Evolutionary conservation across 2,888 invertebrate species (phyloP), one percentile per base, ranked within the genome.

Genomic region (Noctuana brunneofusca): DNA sequence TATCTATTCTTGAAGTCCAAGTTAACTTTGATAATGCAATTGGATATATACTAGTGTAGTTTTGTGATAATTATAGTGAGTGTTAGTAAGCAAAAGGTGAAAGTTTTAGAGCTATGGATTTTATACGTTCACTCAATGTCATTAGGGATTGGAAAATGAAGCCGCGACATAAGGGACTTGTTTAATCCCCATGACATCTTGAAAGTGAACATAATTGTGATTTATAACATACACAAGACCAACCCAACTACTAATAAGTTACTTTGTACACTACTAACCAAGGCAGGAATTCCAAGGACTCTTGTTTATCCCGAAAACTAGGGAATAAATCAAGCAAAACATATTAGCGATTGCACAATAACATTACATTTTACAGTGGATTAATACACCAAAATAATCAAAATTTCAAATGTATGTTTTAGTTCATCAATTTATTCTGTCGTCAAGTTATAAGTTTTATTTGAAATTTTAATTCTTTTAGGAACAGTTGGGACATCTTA

Each of bases 291-390:
- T 95, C 95, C 94, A 95, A 93, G 86, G 93, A 92, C 87, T 95
- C 95, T 92, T 93, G 93, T 92, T 95, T 95, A 93, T 95, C 95
- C 95, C 95, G 94, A 93, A 94, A 94, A 95, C 95, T 95, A 94
- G 92, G 87, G 87, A 92, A 92, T 88, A 89, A 89, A 89, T 78
- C 83, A 89, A 88, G 88, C 85, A 85, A 62, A 76, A 77, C 75
- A 75, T 72, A 84, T 85, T 86, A 87, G 83, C 79, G 68, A 43
- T 65, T 48, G 64, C 55, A 59, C 58, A 52, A 20, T 24, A 18
- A 52, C 35, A 58, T 58, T 11, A 53, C 8, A 18, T 38, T 53
- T 64, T 64, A 54, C 41, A 66, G 18, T 58, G 55, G 55, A 58
- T 41, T 50, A 14, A 60, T 18, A 35, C 22, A 58, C 58, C 30